Base-by-base conservation (phyloP, 1,140 invertebrate species). In the Drosophila pseudoananassae region DNA sequence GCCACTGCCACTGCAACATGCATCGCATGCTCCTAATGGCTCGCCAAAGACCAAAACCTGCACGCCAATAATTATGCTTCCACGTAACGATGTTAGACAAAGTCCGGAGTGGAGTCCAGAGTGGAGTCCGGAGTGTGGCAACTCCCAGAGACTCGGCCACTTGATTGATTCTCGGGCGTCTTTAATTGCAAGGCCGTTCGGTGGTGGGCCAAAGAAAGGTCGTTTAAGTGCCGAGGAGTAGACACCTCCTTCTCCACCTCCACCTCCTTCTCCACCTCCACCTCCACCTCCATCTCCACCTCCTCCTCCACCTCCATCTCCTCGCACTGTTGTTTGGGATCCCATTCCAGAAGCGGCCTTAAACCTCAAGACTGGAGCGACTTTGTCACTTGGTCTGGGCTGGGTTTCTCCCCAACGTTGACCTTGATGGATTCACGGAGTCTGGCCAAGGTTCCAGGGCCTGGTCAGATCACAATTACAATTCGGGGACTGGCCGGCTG, bases 111-210 rank as follows among this genome's bases (percentile, higher is more conserved):
- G 17, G 17, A 17, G 17, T 17, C 17, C 20, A 3, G 20, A 20
- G 20, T 20, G 1, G 20, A 20, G 2, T 20, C 20, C 20, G 20
- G 20, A 20, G 20, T 20, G 20, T 20, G 20, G 20, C 20, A 63
- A 47, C 12, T 38, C 31, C 25, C 43, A 61, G 63, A 33, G 15
- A 36, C 33, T 3, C 14, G 64, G 23, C 38, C 47, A 36, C 52
- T 69, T 71, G 69, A 71, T 69, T 70, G 50, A 71, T 70, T 71
- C 33, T 38, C 52, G 57, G 27, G 51, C 52, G 7, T 70, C 31
- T 69, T 71, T 71, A 71, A 71, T 69, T 71, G 68, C 58, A 57
- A 33, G 52, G 43, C 64, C 68, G 57, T 57, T 51, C 36, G 4
- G 25, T 25, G 14, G 17, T n/a, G 12, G 17, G 12, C 8, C n/a